phyloP scores from a whole-genome alignment of 1,140 invertebrate species.

The Bathynomus jamesi region DNA sequence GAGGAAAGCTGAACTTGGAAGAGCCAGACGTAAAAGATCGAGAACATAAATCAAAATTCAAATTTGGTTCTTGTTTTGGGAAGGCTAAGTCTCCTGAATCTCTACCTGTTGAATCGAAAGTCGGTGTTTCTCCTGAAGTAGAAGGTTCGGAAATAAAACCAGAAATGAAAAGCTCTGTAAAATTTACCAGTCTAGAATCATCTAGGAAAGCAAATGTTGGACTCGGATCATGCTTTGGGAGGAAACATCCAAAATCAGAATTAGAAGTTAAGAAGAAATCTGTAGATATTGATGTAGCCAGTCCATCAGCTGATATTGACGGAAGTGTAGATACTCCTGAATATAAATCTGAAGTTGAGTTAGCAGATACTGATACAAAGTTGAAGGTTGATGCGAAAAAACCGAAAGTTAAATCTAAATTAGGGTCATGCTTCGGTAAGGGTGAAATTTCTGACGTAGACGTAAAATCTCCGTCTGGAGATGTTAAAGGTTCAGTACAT shows the following conservation, averaged over 20 bases:
- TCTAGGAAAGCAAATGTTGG: slow-evolving; percentile 15
- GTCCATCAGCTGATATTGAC: not conserved
- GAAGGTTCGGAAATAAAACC: slow-evolving; percentile 1
- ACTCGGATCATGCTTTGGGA: slow-evolving; percentile 19
- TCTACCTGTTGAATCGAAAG: slow-evolving; percentile 7
- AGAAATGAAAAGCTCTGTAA: slow-evolving; percentile 1
- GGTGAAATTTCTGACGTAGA: slow-evolving; percentile 14
- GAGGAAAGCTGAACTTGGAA: slow-evolving; percentile 1
- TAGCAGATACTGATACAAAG: slow-evolving; percentile 14
- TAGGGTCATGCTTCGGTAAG: slow-evolving; percentile 22
- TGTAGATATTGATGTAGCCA: slow-evolving; percentile 10
- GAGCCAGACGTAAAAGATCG: slow-evolving; percentile 5
- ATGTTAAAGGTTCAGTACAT: slow-evolving; percentile 3
- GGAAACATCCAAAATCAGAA: not conserved
- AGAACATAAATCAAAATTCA: slow-evolving; percentile 9
- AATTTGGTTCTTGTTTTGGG: slow-evolving; percentile 25
- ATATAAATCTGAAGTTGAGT: not conserved
- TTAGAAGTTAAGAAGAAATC: too few species aligned
- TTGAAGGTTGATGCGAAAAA: slow-evolving; percentile 11
- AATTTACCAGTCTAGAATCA: not conserved
- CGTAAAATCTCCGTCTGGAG: slow-evolving; percentile 7
- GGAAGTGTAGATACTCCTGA: not conserved
- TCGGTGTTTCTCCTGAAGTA: slow-evolving; percentile 8
- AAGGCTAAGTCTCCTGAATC: slow-evolving; percentile 20
- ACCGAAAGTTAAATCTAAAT: slow-evolving; percentile 18